Percentiles rank a stretch among this genome's conserved stretches.
Conservation (phyloP, 2,888 invertebrate species). For the Parnassius apollo region DNA sequence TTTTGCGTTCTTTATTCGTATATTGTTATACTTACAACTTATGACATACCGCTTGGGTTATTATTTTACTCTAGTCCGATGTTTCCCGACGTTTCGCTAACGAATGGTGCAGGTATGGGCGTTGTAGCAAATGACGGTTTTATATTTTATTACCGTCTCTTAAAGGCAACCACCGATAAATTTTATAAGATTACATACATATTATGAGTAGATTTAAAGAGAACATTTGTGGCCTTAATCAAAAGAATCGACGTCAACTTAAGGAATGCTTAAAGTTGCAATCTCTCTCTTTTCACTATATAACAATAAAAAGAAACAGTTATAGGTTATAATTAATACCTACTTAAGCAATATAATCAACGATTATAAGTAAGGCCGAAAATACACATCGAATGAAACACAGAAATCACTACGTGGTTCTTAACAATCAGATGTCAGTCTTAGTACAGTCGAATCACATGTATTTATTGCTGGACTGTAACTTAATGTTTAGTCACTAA, state of each 20-base stretch:
- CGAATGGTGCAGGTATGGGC: background rate
- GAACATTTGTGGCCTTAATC: too few species aligned
- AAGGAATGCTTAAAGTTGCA: too few species aligned
- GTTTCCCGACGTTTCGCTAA: background rate
- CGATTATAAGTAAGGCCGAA: slow-evolving; percentile 30
- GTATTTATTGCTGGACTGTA: slow-evolving; percentile 69
- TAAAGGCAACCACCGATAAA: slow-evolving; percentile 10
- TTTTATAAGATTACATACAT: slow-evolving; percentile 9
- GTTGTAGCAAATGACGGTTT: background rate
- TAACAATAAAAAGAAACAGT: too few species aligned
- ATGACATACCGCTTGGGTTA: background rate
- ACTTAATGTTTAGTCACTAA: slow-evolving; percentile 26
- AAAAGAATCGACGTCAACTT: too few species aligned
- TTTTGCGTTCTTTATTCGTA: too few species aligned
- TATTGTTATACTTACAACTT: too few species aligned
- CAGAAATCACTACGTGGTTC: slow-evolving; percentile 42
- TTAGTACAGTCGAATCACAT: slow-evolving; percentile 74
- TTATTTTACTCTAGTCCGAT: background rate
- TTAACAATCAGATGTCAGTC: slow-evolving; percentile 67
- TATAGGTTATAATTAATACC: slow-evolving; percentile 12
- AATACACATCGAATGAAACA: slow-evolving; percentile 41
- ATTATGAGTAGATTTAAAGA: background rate
- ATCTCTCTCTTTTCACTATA: too few species aligned
- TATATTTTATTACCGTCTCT: slow-evolving; percentile 3
- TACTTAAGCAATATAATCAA: slow-evolving; percentile 35